Evolutionary conservation across 2,113 vertebrate species (phyloP).

Genomic region (Paraplagusia blochii): DNA sequence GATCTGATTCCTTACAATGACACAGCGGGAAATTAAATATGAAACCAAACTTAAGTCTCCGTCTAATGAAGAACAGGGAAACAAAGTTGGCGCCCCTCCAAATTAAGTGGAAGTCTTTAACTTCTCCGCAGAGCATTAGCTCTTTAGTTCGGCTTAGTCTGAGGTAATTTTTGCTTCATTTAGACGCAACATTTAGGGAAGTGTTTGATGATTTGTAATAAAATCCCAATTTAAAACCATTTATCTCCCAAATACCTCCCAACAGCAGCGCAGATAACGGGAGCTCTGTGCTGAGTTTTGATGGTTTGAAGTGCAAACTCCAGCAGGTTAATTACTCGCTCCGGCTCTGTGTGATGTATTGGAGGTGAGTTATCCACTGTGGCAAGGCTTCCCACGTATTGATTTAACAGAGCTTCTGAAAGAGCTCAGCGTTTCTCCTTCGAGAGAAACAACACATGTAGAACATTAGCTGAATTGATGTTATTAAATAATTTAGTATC

Average conservation of each 20-base stretch:
- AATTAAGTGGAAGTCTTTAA: slow-evolving; percentile 55
- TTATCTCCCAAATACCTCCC: slow-evolving; percentile 25
- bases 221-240: slow-evolving; percentile 48
- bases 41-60: slow-evolving; percentile 68
- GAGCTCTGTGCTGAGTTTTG: slow-evolving; percentile 3
- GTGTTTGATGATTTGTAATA: slow-evolving; percentile 56
- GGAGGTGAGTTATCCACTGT: slow-evolving; percentile 46
- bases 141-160: slow-evolving; percentile 62
- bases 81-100: slow-evolving; percentile 58
- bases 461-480: slow-evolving; percentile 59
- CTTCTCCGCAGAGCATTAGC: slow-evolving; percentile 46
- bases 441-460: slow-evolving; percentile 63
- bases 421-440: slow-evolving; percentile 47
- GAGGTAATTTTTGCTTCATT: slow-evolving; percentile 49
- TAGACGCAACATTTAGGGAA: slow-evolving; percentile 33
- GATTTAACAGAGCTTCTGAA: slow-evolving; percentile 50
- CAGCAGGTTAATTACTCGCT: slow-evolving; percentile 27
- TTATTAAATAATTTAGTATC: slow-evolving; percentile 68
- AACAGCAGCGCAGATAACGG: neutral
- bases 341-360: slow-evolving; percentile 23
- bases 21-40: slow-evolving; percentile 77
- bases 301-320: slow-evolving; percentile 26
- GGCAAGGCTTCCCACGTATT: slow-evolving; percentile 48
- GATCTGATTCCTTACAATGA: slow-evolving; percentile 68
- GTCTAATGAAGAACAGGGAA: slow-evolving; percentile 68